Conservation (phyloP, 2,113 vertebrate species). For the Pluvialis apricaria region DNA sequence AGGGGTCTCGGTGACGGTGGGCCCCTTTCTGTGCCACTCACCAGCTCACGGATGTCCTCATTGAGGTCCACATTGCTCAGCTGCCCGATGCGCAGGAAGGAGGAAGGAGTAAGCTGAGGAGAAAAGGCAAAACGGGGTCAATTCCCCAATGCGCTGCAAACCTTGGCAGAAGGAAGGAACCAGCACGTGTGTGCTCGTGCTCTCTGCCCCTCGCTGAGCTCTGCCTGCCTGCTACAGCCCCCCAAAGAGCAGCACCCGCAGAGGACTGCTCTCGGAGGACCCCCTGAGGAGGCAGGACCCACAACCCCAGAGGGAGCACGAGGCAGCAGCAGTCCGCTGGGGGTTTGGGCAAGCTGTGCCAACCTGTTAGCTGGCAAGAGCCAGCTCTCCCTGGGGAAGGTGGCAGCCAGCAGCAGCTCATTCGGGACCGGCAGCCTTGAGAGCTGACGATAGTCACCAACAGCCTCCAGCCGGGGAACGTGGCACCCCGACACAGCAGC, state of each 20-base stretch:
- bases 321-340: background rate
- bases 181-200: fast-evolving
- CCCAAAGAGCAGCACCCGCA: fast-evolving
- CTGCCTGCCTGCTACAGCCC: background rate
- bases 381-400: background rate
- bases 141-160: fast-evolving
- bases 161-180: background rate
- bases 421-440: fast-evolving
- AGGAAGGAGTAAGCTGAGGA: slow-evolving; percentile 73
- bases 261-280: background rate
- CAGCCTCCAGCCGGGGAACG: fast-evolving
- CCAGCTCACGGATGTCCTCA: slow-evolving; percentile 74
- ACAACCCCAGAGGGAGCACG: fast-evolving
- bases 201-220: fast-evolving
- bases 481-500: fast-evolving
- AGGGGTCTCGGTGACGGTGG: fast-evolving
- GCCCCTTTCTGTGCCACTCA: slow-evolving; percentile 31
- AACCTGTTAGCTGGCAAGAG: background rate
- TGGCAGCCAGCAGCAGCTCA: background rate
- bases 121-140: background rate
- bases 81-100: slow-evolving; percentile 82
- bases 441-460: background rate
- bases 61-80: slow-evolving; percentile 92
- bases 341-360: background rate
- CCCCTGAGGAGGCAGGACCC: fast-evolving